Conservation (phyloP, 1,140 invertebrate genomes). For the Laodelphax striatellus region DNA sequence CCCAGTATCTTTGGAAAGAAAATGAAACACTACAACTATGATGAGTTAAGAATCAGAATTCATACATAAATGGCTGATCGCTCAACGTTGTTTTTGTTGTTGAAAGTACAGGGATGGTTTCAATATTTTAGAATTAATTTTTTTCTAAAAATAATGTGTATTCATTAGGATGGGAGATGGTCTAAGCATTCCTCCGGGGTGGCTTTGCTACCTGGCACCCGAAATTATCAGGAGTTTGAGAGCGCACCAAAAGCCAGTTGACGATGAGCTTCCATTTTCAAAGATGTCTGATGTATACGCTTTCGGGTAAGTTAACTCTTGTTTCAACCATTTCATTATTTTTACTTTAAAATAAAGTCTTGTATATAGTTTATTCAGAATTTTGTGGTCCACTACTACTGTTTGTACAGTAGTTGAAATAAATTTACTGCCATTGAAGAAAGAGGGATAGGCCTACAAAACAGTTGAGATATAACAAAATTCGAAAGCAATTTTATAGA, state of each 20-base stretch:
- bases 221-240: constrained; percentile 78
- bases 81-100: too few relatives aligned
- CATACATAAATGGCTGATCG: too few relatives aligned
- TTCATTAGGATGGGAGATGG: constrained; percentile 49
- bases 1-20: too few relatives aligned
- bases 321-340: constrained; percentile 6
- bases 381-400: not conserved
- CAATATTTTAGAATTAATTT: too few relatives aligned
- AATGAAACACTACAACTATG: too few relatives aligned
- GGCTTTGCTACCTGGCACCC: constrained; percentile 95
- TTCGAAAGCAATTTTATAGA: too few relatives aligned
- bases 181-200: constrained; percentile 87
- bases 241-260: constrained; percentile 53
- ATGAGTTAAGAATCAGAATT: too few relatives aligned
- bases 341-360: constrained; percentile 3
- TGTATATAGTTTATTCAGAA: not conserved
- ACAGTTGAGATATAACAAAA: too few relatives aligned
- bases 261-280: constrained; percentile 83
- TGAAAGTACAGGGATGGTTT: too few relatives aligned
- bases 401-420: not conserved
- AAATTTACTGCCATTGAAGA: not conserved
- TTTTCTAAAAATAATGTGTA: not conserved
- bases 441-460: too few relatives aligned
- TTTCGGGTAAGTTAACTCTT: constrained; percentile 65
- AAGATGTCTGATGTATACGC: constrained; percentile 90